These are phyloP conservation scores for Amniataba percoides DNA, from an alignment of 2,797 vertebrate genomes.

Conservation along the genomic window DNA sequence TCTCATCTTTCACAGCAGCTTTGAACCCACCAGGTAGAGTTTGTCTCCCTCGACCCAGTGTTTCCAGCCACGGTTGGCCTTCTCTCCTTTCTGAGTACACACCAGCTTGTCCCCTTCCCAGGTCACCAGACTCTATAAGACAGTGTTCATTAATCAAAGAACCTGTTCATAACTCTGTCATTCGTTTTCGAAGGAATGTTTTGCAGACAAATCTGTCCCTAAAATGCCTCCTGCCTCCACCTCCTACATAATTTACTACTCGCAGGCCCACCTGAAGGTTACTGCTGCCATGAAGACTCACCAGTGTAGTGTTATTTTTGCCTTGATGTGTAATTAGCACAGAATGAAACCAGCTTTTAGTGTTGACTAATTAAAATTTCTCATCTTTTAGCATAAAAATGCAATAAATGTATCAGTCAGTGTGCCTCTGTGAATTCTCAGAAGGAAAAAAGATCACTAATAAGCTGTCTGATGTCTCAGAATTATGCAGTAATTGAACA, in stretches of 20 bases:
- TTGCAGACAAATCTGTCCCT: neutral
- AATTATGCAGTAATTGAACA: neutral
- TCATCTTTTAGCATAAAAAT: neutral
- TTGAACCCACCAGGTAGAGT: slow-evolving; percentile 88
- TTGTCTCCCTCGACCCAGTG: slow-evolving; percentile 92
- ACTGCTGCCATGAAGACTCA: neutral
- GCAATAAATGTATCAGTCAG: neutral
- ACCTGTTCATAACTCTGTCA: neutral
- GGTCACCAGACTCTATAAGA: slow-evolving; percentile 86
- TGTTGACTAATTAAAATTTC: neutral
- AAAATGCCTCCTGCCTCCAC: neutral
- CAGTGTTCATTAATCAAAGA: slow-evolving; percentile 6
- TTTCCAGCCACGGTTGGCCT: slow-evolving; percentile 93
- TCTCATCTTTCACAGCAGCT: neutral
- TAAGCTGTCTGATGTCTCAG: neutral
- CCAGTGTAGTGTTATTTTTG: neutral
- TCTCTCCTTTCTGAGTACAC: slow-evolving; percentile 92
- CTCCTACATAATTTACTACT: neutral
- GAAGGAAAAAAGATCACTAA: neutral
- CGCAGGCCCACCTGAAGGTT: neutral
- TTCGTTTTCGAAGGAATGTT: neutral
- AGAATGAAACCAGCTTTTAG: slow-evolving; percentile 1
- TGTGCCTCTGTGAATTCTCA: neutral
- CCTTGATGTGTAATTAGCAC: neutral
- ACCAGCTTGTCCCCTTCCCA: slow-evolving; percentile 92